Percentiles rank a stretch among this genome's conserved stretches.
Conservation (phyloP, 2,888 invertebrate species). For the Stramonita haemastoma region DNA sequence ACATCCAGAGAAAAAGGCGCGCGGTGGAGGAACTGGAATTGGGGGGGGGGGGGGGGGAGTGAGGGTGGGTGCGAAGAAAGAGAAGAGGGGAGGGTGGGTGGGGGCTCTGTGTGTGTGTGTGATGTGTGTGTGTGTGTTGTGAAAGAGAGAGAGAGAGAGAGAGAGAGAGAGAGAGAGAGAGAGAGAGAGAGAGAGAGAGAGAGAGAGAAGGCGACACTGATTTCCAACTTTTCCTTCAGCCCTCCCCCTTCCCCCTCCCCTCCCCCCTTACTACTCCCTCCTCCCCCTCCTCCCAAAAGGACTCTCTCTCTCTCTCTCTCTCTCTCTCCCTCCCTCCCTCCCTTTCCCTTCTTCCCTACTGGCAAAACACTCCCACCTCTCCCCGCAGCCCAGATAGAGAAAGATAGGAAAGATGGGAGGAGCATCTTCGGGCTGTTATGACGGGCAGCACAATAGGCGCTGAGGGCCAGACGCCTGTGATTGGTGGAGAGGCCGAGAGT, state of each 20-base stretch:
- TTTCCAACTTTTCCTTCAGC: background rate
- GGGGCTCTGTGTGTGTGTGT: background rate
- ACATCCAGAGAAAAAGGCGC: background rate
- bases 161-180: background rate
- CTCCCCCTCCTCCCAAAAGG: background rate
- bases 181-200: background rate
- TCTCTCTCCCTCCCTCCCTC: constrained; percentile 5
- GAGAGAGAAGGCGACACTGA: constrained; percentile 26
- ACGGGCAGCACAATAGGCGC: constrained; percentile 37
- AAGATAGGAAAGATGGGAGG: constrained; percentile 14
- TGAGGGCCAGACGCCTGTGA: background rate
- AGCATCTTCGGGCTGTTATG: constrained; percentile 31
- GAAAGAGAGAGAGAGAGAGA: background rate
- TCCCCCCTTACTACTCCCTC: background rate
- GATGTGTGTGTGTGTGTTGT: background rate
- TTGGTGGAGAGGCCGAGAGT: constrained; percentile 32
- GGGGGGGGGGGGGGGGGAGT: background rate
- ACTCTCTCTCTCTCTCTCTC: background rate
- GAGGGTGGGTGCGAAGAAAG: background rate
- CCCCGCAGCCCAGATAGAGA: constrained; percentile 8
- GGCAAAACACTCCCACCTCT: constrained; percentile 10
- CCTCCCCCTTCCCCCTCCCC: background rate
- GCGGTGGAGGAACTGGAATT: background rate
- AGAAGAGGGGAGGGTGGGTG: background rate
- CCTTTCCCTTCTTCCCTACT: background rate